phyloP scores from a whole-genome alignment of 2,797 vertebrate genomes.

The Muraenolepis orangiensis region DNA sequence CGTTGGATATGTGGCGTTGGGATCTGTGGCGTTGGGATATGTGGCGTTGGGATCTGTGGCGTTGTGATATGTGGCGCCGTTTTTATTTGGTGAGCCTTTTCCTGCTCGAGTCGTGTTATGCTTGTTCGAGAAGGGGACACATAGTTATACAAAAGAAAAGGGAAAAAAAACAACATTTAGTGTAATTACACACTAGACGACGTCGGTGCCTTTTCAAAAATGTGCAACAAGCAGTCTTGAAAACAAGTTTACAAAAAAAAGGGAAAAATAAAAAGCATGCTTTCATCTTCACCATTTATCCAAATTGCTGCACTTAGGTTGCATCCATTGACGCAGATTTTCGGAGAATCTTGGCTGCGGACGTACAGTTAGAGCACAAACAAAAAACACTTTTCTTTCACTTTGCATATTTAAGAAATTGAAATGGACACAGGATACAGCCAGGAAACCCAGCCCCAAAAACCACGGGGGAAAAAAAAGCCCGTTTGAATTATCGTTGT shows the following conservation, averaged over 20 bases:
- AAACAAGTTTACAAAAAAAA: conserved; percentile 64
- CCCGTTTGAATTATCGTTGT: conserved; percentile 19
- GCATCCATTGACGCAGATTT: conserved; percentile 54
- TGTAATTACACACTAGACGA: conserved; percentile 73
- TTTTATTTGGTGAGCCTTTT: conserved; percentile 28
- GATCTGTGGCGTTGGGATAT: too few species aligned
- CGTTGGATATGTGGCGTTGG: too few species aligned
- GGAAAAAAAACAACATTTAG: conserved; percentile 52
- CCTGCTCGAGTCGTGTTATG: conserved; percentile 12
- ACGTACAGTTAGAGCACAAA: conserved; percentile 48
- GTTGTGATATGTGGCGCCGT: too few species aligned
- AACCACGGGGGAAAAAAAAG: conserved; percentile 32
- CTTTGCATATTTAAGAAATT: conserved; percentile 52
- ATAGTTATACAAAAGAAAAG: conserved; percentile 45
- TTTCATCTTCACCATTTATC: conserved; percentile 70
- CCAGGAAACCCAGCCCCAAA: conserved; percentile 17
- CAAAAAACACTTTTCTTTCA: conserved; percentile 44
- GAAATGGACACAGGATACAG: conserved; percentile 50
- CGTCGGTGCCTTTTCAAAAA: conserved; percentile 60
- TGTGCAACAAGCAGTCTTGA: conserved; percentile 64
- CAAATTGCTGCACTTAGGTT: conserved; percentile 66
- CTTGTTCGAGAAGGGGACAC: conserved; percentile 51
- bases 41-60: too few species aligned
- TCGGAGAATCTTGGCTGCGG: conserved; percentile 57
- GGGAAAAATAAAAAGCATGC: conserved; percentile 39